phyloP scores from a whole-genome alignment of 1,140 invertebrate genomes.

The Galendromus occidentalis region DNA sequence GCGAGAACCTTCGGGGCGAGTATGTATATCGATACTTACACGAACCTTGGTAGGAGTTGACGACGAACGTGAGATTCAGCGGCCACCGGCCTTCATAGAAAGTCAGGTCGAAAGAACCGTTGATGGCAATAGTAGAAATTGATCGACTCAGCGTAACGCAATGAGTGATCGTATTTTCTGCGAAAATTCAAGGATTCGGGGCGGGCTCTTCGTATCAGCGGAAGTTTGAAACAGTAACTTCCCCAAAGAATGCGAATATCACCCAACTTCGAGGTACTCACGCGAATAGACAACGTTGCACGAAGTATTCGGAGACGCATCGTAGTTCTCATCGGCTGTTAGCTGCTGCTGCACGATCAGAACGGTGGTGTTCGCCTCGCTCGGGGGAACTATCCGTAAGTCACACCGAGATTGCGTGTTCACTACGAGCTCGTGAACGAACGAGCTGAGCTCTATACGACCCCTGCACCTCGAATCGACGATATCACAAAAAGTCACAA shows the following conservation, averaged over 20 bases:
- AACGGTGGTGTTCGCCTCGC: neutral
- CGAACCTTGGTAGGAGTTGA: conserved; percentile 4
- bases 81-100: neutral
- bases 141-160: no score
- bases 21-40: neutral
- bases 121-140: neutral
- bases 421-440: neutral
- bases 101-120: neutral
- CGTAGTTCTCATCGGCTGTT: no score
- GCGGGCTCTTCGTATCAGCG: no score
- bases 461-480: neutral
- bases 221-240: no score
- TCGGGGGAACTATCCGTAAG: neutral
- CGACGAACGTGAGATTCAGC: neutral
- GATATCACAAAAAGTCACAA: no score
- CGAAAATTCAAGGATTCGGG: no score
- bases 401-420: neutral
- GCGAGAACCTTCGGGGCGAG: no score
- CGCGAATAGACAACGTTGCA: no score
- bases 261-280: no score
- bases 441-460: neutral
- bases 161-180: no score
- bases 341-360: neutral
- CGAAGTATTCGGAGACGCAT: no score
- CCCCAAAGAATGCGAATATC: no score